Conservation (phyloP, 2,888 invertebrate species). For the Ormyrus labotus region DNA sequence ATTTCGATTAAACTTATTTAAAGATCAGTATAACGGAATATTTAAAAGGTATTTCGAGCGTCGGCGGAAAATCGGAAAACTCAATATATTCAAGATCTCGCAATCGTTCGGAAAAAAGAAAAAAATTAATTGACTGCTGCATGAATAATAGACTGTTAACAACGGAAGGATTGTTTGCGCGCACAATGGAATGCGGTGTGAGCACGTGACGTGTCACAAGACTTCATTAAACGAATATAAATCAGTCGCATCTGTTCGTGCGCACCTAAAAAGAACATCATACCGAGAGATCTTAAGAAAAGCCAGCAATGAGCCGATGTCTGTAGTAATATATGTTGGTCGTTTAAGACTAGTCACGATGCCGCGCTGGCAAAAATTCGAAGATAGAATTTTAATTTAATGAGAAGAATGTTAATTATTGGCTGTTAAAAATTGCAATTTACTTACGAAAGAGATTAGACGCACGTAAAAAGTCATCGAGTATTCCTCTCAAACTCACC, state of each 20-base stretch:
- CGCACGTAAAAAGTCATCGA: neutral
- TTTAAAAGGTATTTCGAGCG: too few relatives aligned
- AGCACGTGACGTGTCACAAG: slow-evolving; percentile 20
- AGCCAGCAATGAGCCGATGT: too few relatives aligned
- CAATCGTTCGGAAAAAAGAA: slow-evolving; percentile 1
- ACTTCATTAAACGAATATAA: slow-evolving; percentile 42
- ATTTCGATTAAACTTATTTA: too few relatives aligned
- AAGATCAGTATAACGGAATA: too few relatives aligned
- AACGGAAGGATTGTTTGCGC: slow-evolving; percentile 32
- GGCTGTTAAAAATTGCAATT: neutral
- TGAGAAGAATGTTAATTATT: neutral
- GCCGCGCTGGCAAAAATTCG: too few relatives aligned
- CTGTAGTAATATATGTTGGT: too few relatives aligned
- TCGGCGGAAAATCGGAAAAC: neutral
- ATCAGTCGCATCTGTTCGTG: slow-evolving; percentile 36
- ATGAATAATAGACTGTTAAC: slow-evolving; percentile 38
- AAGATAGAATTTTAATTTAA: too few relatives aligned
- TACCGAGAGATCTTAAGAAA: neutral
- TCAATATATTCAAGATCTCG: slow-evolving; percentile 1
- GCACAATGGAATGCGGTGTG: slow-evolving; percentile 33
- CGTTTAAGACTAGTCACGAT: too few relatives aligned
- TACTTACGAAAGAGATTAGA: neutral
- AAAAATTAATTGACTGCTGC: slow-evolving; percentile 5
- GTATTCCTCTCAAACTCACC: neutral
- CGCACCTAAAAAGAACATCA: slow-evolving; percentile 6